Conservation (phyloP, 2,888 invertebrate genomes). For the Apeira syringaria region DNA sequence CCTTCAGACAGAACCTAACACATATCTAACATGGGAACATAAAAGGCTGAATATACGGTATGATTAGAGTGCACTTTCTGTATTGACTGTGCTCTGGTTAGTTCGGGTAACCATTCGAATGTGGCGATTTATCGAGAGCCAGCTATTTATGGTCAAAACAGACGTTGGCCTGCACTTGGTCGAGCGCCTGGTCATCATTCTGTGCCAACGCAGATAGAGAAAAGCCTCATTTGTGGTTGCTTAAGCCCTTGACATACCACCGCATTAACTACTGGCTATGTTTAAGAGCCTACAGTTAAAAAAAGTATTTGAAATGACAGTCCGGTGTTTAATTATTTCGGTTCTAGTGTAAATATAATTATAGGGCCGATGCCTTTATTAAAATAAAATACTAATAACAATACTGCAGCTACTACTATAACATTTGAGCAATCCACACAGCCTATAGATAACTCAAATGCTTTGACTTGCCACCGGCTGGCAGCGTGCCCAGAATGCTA, state of each 20-base stretch:
- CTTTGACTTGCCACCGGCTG: no score
- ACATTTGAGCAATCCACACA: no score
- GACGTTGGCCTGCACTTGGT: slow-evolving; percentile 9
- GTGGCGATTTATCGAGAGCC: slow-evolving; percentile 19
- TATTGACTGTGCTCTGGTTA: background rate
- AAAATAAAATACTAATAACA: no score
- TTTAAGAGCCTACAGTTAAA: background rate
- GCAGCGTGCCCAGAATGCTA: no score
- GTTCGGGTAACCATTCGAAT: slow-evolving; percentile 18
- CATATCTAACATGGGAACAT: no score
- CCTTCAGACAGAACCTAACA: no score
- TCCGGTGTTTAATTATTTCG: no score
- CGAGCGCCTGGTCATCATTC: slow-evolving; percentile 12
- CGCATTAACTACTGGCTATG: background rate
- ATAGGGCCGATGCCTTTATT: no score
- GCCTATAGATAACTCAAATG: no score
- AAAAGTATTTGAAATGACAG: no score
- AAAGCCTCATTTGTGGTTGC: slow-evolving; percentile 20
- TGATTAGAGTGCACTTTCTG: background rate
- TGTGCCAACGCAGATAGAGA: slow-evolving; percentile 17
- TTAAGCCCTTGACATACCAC: slow-evolving; percentile 6
- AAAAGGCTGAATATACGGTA: background rate
- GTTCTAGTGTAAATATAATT: no score
- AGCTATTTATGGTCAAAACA: slow-evolving; percentile 21
- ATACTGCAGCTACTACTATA: no score